These are phyloP conservation scores for Hylomyscus alleni DNA, from an alignment of 2,797 vertebrate genomes.

Conservation along the genomic window DNA sequence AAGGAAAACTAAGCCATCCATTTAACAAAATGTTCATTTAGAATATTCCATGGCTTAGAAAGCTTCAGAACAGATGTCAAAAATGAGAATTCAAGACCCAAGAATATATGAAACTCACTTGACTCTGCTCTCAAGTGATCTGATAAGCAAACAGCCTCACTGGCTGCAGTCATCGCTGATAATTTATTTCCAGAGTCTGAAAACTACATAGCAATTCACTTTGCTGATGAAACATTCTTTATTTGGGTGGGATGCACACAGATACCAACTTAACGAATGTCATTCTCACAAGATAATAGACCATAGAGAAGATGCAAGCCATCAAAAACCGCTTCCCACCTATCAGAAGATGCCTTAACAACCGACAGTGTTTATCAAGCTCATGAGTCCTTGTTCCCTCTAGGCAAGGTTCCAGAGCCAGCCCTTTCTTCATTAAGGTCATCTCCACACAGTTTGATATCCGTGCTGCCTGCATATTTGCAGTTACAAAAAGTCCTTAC, in stretches of 20 bases:
- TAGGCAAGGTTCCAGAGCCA: constrained; percentile 69
- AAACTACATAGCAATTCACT: constrained; percentile 77
- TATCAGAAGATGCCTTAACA: constrained; percentile 78
- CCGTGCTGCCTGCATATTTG: neutral
- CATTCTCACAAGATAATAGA: constrained; percentile 85
- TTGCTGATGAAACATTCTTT: constrained; percentile 82
- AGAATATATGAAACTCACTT: constrained; percentile 69
- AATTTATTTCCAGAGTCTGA: constrained; percentile 83
- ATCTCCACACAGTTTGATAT: constrained; percentile 39
- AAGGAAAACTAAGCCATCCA: constrained; percentile 79
- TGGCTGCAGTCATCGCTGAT: constrained; percentile 63
- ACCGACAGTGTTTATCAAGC: constrained; percentile 80
- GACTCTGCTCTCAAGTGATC: constrained; percentile 35
- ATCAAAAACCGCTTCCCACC: constrained; percentile 71
- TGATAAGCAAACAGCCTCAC: constrained; percentile 75
- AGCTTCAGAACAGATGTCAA: constrained; percentile 75
- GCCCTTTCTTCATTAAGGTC: constrained; percentile 51
- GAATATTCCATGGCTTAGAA: constrained; percentile 77
- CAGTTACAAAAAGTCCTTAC: constrained; percentile 58
- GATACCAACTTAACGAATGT: constrained; percentile 83
- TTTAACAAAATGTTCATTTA: constrained; percentile 83
- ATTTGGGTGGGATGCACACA: constrained; percentile 82
- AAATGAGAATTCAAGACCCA: constrained; percentile 78
- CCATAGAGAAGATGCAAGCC: constrained; percentile 81
- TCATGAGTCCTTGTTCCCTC: constrained; percentile 26